Conservation (phyloP, 2,113 vertebrate genomes). For the Nanorana parkeri region DNA sequence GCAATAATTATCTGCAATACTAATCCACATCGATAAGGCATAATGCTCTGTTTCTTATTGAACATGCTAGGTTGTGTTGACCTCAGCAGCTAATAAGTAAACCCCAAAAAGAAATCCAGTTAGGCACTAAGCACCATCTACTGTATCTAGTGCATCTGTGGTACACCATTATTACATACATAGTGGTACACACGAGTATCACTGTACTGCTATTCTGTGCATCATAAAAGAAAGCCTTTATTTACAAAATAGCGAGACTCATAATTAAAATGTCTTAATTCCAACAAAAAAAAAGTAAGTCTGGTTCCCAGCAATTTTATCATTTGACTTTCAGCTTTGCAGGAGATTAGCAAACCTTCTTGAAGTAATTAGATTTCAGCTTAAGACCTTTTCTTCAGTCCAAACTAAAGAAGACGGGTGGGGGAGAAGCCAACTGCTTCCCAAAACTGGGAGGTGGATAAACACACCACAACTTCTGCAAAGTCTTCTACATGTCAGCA, state of each 20-base stretch:
- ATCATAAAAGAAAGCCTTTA: slow-evolving; percentile 14
- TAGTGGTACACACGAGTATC: too few relatives aligned
- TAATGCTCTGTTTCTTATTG: too few relatives aligned
- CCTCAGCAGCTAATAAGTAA: too few relatives aligned
- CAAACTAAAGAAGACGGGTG: slow-evolving; percentile 8
- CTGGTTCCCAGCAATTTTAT: slow-evolving; percentile 45
- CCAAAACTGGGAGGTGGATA: slow-evolving; percentile 3
- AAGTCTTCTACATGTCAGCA: too few relatives aligned
- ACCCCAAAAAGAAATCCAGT: too few relatives aligned
- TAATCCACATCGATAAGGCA: too few relatives aligned
- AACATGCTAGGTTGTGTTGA: too few relatives aligned
- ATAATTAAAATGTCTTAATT: slow-evolving; percentile 50
- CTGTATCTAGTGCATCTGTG: too few relatives aligned
- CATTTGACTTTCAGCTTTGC: slow-evolving; percentile 56
- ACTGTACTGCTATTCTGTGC: slow-evolving; percentile 6
- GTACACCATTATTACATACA: too few relatives aligned
- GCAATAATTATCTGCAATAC: too few relatives aligned
- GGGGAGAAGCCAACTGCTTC: slow-evolving; percentile 12
- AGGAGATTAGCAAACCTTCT: slow-evolving; percentile 53
- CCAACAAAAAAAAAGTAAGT: slow-evolving; percentile 30
- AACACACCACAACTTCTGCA: neutral
- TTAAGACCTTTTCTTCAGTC: slow-evolving; percentile 33
- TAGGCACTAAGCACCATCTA: too few relatives aligned
- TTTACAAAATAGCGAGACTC: slow-evolving; percentile 8
- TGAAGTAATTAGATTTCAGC: slow-evolving; percentile 50